These are phyloP conservation scores for Neoitamus cyanurus DNA, from an alignment of 2,888 invertebrate genomes.

Conservation along the genomic window DNA sequence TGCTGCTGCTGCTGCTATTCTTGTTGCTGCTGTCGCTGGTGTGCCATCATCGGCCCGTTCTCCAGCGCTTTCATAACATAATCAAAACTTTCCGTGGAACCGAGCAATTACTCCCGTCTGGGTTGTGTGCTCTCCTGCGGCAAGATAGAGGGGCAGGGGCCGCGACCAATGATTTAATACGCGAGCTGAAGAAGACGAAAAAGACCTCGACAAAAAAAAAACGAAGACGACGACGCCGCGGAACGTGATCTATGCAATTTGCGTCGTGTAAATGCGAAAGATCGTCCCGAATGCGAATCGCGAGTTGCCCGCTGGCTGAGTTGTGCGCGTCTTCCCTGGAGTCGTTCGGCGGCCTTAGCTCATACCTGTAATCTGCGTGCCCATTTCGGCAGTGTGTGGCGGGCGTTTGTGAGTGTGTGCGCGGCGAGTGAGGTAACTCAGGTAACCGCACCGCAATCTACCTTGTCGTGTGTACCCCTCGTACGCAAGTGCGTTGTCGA, in stretches of 20 bases:
- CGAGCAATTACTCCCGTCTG: not conserved
- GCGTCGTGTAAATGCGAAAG: not conserved
- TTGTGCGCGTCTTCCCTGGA: not conserved
- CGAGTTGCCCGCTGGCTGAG: not conserved
- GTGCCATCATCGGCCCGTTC: no score
- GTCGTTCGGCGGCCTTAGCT: no score
- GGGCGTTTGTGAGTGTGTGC: not conserved
- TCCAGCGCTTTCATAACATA: not conserved
- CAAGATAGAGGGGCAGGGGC: not conserved
- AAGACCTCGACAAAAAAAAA: not conserved
- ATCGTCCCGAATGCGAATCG: not conserved
- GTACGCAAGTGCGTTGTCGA: not conserved
- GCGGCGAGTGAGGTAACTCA: not conserved
- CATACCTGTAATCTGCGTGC: not conserved
- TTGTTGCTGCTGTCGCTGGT: not conserved
- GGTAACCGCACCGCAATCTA: not conserved
- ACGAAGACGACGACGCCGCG: not conserved
- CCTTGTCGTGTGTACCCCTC: not conserved
- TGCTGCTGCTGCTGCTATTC: not conserved
- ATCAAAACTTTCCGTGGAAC: not conserved
- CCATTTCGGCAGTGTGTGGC: not conserved
- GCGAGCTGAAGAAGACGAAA: not conserved
- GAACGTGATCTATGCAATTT: constrained; percentile 30
- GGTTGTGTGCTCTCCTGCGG: not conserved
- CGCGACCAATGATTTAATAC: not conserved